phyloP scores from a whole-genome alignment of 2,797 vertebrate species.

The Halcyon smyrnensis region DNA sequence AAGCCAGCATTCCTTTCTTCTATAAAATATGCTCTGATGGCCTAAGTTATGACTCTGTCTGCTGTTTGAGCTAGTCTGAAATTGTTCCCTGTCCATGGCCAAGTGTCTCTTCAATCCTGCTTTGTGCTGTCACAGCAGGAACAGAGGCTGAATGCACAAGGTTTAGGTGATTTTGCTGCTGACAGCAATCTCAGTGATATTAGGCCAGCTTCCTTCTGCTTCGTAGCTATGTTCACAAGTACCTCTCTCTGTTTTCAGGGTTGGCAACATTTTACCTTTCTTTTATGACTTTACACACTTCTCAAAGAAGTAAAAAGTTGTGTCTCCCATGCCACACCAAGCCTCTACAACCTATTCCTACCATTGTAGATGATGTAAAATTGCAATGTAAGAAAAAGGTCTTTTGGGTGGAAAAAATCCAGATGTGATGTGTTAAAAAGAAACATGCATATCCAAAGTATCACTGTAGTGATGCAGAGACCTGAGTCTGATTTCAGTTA shows the following conservation, averaged over 20 bases:
- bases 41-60: conserved; percentile 55
- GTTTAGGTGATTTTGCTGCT: conserved; percentile 35
- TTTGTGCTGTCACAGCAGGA: conserved; percentile 64
- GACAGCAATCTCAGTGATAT: neutral
- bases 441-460: neutral
- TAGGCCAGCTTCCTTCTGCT: neutral
- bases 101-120: conserved; percentile 50
- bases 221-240: neutral
- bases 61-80: conserved; percentile 1
- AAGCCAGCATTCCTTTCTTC: neutral
- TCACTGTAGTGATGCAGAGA: neutral
- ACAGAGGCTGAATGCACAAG: conserved; percentile 42
- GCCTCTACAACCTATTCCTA: neutral
- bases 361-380: neutral
- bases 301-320: neutral
- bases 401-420: neutral
- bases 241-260: neutral
- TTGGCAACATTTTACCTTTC: neutral
- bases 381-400: neutral
- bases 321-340: neutral
- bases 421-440: neutral
- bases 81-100: conserved; percentile 21
- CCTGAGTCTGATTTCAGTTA: neutral
- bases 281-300: neutral
- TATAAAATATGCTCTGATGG: conserved; percentile 39